Evolutionary conservation across 2,888 invertebrate genomes (phyloP).

Genomic region (Luperina testacea): DNA sequence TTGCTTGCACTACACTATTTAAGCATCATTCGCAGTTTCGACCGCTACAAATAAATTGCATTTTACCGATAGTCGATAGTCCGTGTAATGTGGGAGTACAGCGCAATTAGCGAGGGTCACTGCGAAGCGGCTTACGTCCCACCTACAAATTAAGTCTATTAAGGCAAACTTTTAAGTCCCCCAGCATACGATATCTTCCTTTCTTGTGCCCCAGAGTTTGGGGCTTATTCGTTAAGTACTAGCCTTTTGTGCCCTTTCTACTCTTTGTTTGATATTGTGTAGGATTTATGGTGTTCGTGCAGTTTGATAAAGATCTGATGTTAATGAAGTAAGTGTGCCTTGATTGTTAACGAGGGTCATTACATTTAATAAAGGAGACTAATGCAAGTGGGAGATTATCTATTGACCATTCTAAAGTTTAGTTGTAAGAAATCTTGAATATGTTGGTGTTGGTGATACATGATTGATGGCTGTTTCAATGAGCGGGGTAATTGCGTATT

Average conservation of each 20-base stretch:
- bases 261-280: slow-evolving; percentile 85
- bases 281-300: slow-evolving; percentile 77
- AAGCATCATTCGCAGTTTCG: slow-evolving; percentile 52
- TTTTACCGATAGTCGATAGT: slow-evolving; percentile 78
- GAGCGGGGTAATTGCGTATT: too few species aligned
- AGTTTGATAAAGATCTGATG: slow-evolving; percentile 67
- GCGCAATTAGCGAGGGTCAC: slow-evolving; percentile 81
- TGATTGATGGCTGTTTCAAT: neutral
- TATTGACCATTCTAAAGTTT: neutral
- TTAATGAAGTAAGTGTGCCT: slow-evolving; percentile 55
- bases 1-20: slow-evolving; percentile 53
- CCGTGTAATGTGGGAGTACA: slow-evolving; percentile 65
- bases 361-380: slow-evolving; percentile 18
- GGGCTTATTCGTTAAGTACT: slow-evolving; percentile 88
- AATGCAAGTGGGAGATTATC: neutral
- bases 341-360: slow-evolving; percentile 7
- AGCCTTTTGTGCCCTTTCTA: slow-evolving; percentile 82
- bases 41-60: slow-evolving; percentile 63
- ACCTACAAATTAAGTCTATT: slow-evolving; percentile 90
- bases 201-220: slow-evolving; percentile 87
- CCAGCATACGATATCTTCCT: slow-evolving; percentile 87
- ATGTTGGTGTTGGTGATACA: neutral
- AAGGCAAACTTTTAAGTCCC: slow-evolving; percentile 89
- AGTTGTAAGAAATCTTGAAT: neutral
- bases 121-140: slow-evolving; percentile 86